Base-by-base conservation (phyloP, 2,888 invertebrate genomes). In the Diaperis boleti region DNA sequence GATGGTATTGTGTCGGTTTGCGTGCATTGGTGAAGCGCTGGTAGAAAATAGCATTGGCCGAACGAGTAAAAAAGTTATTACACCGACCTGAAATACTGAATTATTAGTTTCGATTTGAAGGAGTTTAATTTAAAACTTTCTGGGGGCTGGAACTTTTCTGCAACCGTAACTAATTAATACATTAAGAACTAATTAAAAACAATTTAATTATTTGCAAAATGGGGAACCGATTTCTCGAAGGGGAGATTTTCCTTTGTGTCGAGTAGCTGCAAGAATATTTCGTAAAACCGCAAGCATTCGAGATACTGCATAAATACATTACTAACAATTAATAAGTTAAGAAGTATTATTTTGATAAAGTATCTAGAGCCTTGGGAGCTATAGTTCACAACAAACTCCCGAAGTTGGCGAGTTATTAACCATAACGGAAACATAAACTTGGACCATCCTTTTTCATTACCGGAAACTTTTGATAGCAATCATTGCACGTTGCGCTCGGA, bases 301-400 rank as follows among this genome's bases (percentile, higher is more conserved):
- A 72, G 72, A 72, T 70, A 69, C 65, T 69, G 67, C 59, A 67
- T 64, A 71, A 73, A 73, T 73, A 73, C 72, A 74, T 74, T 74
- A 70, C 71, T 68, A 73, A 71, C 76, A 77, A 76, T 77, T 78
- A 78, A 75, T 75, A 76, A 77, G 73, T 76, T 76, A 70, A 69
- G 73, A 75, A 75, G 72, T 75, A 77, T 76, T 77, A 77, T 78
- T 77, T 76, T 76, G 78, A 78, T 77, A 74, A 76, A 77, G 76
- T 64, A 72, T 73, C 72, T 68, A 67, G 67, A 62, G 69, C 65
- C 66, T 68, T 59, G 74, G 73, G 75, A 73, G 71, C 70, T 61
- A 73, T 73, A 72, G 73, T 73, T 74, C 69, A 70, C 68, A 71
- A 71, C 59, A 65, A 76, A 76, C 69, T 74, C 75, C 69, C 67